Evolutionary conservation across 2,888 invertebrate species (phyloP).

Genomic region (Campopleginae sp.): DNA sequence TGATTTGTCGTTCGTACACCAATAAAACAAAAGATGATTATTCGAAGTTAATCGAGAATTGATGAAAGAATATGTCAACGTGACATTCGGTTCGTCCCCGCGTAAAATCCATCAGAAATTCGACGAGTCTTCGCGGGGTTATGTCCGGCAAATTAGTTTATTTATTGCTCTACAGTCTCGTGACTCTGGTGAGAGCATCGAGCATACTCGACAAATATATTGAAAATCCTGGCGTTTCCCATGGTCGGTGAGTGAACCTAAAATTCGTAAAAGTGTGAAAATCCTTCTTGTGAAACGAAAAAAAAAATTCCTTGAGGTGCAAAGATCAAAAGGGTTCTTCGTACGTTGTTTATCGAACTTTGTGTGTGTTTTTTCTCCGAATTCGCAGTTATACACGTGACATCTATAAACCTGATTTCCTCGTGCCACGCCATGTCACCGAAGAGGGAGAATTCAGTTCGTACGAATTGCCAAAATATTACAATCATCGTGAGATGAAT

Average conservation of each 20-base stretch:
- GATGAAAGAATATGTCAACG: neutral
- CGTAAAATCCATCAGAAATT: constrained; percentile 3
- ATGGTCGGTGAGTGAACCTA: constrained; percentile 77
- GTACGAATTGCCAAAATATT: constrained; percentile 84
- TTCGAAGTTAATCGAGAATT: neutral
- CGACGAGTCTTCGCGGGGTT: constrained; percentile 59
- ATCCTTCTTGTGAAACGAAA: neutral
- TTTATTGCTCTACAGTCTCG: constrained; percentile 68
- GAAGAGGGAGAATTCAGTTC: constrained; percentile 83
- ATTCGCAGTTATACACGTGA: constrained; percentile 84
- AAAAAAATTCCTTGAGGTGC: neutral
- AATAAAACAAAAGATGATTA: constrained; percentile 24
- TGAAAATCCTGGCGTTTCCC: constrained; percentile 71
- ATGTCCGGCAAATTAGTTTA: constrained; percentile 71
- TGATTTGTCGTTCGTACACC: neutral
- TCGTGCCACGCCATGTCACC: constrained; percentile 84
- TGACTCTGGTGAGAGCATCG: constrained; percentile 51
- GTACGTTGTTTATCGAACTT: neutral
- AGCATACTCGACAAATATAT: constrained; percentile 70
- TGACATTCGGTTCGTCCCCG: constrained; percentile 31
- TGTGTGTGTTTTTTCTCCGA: neutral
- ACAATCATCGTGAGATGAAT: constrained; percentile 75
- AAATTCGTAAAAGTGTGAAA: constrained; percentile 6
- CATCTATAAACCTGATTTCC: constrained; percentile 83
- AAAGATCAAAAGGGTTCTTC: neutral